Percentiles rank a stretch among this genome's conserved stretches.
phyloP scores from a whole-genome alignment of 92 coral and sea anemone species.

The Parazoanthus atlanticus region DNA sequence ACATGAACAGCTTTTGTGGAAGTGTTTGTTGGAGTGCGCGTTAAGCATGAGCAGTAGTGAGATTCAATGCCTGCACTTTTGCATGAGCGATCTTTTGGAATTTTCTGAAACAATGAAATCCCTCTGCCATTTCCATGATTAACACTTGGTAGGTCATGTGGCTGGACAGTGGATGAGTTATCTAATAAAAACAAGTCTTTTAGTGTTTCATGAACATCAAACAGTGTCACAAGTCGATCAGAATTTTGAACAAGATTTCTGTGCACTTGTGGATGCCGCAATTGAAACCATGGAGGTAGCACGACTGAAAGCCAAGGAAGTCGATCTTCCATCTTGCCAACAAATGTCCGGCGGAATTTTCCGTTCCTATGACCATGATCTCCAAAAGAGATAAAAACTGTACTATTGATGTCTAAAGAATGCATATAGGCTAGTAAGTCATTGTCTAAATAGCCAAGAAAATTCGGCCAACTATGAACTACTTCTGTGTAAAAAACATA shows the following conservation, averaged over 20 bases:
- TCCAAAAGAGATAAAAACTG: conserved; percentile 19
- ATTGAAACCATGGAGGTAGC: conserved; percentile 30
- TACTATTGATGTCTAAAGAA: conserved; percentile 20
- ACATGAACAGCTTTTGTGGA: background rate
- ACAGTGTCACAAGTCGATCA: conserved; percentile 12
- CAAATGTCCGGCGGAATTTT: conserved; percentile 40
- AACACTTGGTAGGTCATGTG: conserved; percentile 23
- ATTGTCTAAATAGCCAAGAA: conserved; percentile 24
- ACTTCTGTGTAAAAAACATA: conserved; percentile 34
- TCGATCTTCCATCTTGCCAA: conserved; percentile 35
- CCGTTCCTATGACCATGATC: conserved; percentile 37
- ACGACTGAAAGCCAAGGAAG: conserved; percentile 29
- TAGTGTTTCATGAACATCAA: conserved; percentile 34
- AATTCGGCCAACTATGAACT: conserved; percentile 26
- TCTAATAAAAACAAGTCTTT: conserved; percentile 12
- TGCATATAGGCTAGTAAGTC: conserved; percentile 8
- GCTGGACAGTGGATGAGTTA: background rate
- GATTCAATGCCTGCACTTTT: conserved; percentile 22
- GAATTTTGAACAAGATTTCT: conserved; percentile 22
- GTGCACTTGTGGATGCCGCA: conserved; percentile 10
- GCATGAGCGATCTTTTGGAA: conserved; percentile 22
- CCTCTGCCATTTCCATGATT: background rate
- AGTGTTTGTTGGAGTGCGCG: conserved; percentile 20
- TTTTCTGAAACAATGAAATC: conserved; percentile 26
- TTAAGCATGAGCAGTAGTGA: conserved; percentile 22